Percentiles rank a stretch among this genome's conserved stretches.
phyloP scores from a whole-genome alignment of 2,888 invertebrate genomes.

The Drosophila paramelanica region DNA sequence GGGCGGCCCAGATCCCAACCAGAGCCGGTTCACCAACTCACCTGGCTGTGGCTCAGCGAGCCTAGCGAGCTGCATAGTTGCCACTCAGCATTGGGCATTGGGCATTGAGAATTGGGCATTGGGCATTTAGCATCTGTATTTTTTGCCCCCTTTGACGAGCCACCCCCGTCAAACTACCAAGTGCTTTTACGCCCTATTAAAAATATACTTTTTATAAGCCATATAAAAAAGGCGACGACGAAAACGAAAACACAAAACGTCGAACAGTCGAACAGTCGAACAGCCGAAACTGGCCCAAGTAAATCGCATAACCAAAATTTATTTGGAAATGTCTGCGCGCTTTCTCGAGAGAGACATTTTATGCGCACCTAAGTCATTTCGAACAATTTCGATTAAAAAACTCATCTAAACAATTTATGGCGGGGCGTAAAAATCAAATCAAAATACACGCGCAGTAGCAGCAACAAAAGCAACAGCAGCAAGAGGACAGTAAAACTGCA shows the following conservation, averaged over 20 bases:
- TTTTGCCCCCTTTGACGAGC: constrained; percentile 22
- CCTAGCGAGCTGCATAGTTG: constrained; percentile 19
- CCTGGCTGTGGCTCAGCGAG: constrained; percentile 27
- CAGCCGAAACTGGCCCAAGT: constrained; percentile 46
- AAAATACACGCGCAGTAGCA: constrained; percentile 70
- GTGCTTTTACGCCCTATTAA: constrained; percentile 80
- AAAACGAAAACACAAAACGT: constrained; percentile 15
- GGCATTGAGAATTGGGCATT: background rate
- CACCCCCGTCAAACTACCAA: constrained; percentile 50
- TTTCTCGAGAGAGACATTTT: constrained; percentile 75
- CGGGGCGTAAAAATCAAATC: constrained; percentile 83
- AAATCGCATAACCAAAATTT: constrained; percentile 68
- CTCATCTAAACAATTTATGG: constrained; percentile 84
- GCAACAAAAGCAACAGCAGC: constrained; percentile 12
- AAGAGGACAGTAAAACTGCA: constrained; percentile 76
- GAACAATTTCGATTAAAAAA: constrained; percentile 82
- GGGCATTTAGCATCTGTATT: background rate
- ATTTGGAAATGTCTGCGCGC: constrained; percentile 59
- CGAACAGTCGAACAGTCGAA: constrained; percentile 26
- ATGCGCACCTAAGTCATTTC: constrained; percentile 81
- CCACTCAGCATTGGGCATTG: constrained; percentile 3
- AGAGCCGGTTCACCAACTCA: constrained; percentile 11
- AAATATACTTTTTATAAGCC: constrained; percentile 81
- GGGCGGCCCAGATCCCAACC: constrained; percentile 12
- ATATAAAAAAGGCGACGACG: constrained; percentile 66